These are phyloP conservation scores for Python bivittatus DNA, from an alignment of 2,113 vertebrate genomes.

Conservation along the genomic window DNA sequence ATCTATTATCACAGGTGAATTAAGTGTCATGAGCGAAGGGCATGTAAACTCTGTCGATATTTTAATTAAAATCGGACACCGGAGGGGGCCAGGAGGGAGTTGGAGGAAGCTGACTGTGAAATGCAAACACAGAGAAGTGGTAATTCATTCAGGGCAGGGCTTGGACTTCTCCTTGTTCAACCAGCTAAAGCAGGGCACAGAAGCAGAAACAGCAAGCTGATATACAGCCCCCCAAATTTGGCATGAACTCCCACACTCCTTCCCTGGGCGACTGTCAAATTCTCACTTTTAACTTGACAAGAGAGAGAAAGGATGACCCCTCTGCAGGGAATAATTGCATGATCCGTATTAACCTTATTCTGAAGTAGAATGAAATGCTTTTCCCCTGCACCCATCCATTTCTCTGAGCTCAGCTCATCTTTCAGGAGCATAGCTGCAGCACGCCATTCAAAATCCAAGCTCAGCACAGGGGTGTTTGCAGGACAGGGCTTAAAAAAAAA, in stretches of 20 bases:
- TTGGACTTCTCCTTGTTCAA: neutral
- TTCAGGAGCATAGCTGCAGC: no score
- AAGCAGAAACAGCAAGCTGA: neutral
- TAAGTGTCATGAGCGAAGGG: neutral
- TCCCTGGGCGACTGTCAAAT: neutral
- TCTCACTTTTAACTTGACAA: neutral
- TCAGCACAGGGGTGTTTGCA: no score
- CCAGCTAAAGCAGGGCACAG: neutral
- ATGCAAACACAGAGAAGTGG: neutral
- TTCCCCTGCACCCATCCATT: no score
- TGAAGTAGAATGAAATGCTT: no score
- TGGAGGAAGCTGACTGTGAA: neutral
- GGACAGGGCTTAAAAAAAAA: no score
- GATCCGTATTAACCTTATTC: no score
- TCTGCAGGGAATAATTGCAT: no score
- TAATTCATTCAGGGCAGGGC: neutral
- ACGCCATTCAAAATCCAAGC: no score
- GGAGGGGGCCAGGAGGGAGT: neutral
- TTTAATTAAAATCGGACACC: slow-evolving; percentile 7
- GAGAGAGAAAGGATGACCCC: neutral
- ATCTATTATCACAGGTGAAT: slow-evolving; percentile 1
- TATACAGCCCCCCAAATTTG: neutral
- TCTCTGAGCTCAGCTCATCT: no score
- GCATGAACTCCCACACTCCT: neutral
- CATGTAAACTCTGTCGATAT: neutral